Conservation (phyloP, 1,140 invertebrate genomes). For the Leptinotarsa texana region DNA sequence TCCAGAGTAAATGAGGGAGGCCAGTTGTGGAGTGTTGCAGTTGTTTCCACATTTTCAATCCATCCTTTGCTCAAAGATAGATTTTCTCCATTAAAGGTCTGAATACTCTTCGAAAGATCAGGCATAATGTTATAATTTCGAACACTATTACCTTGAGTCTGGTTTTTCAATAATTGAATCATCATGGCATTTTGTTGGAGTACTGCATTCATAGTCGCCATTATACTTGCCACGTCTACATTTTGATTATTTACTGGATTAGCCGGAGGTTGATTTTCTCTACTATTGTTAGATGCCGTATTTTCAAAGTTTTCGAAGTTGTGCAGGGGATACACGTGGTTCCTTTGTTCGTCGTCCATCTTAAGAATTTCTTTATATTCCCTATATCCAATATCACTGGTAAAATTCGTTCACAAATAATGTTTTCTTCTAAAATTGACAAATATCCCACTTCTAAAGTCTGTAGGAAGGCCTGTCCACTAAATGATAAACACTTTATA, state of each 20-base stretch:
- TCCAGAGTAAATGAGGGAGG: constrained; percentile 21
- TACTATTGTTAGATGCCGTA: not conserved
- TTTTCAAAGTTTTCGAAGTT: constrained; percentile 1
- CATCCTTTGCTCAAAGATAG: not conserved
- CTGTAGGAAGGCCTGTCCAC: no score
- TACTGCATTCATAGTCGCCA: constrained; percentile 11
- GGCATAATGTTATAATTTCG: constrained; percentile 19
- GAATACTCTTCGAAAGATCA: not conserved
- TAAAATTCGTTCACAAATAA: no score
- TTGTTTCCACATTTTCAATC: constrained; percentile 1
- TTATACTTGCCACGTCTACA: not conserved
- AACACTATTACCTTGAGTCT: not conserved
- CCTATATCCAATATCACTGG: no score
- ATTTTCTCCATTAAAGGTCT: not conserved
- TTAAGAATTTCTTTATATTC: not conserved
- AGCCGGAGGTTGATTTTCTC: not conserved
- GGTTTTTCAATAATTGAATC: not conserved
- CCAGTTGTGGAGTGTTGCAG: constrained; percentile 20
- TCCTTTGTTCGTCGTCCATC: not conserved
- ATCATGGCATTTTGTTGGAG: constrained; percentile 10
- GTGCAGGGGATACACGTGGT: not conserved
- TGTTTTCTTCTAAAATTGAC: no score
- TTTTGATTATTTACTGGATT: not conserved
- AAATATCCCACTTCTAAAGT: no score
- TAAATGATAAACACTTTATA: no score